phyloP scores from a whole-genome alignment of 1,140 invertebrate genomes.

The Listronotus oregonensis region DNA sequence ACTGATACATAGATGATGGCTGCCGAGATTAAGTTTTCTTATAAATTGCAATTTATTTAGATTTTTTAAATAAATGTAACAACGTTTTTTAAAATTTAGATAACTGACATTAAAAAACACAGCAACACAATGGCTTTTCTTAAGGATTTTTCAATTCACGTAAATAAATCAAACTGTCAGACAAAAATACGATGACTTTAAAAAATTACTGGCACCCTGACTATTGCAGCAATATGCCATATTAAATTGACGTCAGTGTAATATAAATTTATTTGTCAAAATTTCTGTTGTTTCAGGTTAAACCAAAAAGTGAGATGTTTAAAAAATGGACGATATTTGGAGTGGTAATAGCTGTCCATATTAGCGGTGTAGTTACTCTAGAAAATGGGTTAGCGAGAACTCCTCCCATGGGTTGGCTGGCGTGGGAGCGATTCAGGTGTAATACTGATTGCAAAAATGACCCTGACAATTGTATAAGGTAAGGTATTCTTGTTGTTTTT shows the following conservation, averaged over 20 bases:
- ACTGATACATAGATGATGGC: too few relatives aligned
- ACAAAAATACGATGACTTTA: too few relatives aligned
- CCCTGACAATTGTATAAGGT: slow-evolving; percentile 93
- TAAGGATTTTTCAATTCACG: too few relatives aligned
- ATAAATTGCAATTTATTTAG: too few relatives aligned
- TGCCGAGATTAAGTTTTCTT: too few relatives aligned
- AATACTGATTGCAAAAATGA: slow-evolving; percentile 92
- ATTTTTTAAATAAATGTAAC: too few relatives aligned
- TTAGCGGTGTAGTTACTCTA: slow-evolving; percentile 56
- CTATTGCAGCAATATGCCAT: too few relatives aligned
- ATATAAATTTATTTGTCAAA: slow-evolving; percentile 3
- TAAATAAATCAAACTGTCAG: too few relatives aligned
- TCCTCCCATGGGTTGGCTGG: slow-evolving; percentile 86
- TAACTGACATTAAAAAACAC: too few relatives aligned
- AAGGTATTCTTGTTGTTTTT: slow-evolving; percentile 16
- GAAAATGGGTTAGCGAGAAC: slow-evolving; percentile 85
- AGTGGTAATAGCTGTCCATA: slow-evolving; percentile 42
- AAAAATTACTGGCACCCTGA: too few relatives aligned
- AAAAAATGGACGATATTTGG: slow-evolving; percentile 46
- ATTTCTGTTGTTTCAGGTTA: slow-evolving; percentile 42
- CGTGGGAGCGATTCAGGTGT: slow-evolving; percentile 92
- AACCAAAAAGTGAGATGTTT: slow-evolving; percentile 47
- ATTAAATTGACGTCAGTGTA: background rate
- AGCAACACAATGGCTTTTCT: too few relatives aligned
- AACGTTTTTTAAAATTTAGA: too few relatives aligned